These are phyloP conservation scores for Tiliacea citrago DNA, from an alignment of 2,888 invertebrate species.

Conservation along the genomic window DNA sequence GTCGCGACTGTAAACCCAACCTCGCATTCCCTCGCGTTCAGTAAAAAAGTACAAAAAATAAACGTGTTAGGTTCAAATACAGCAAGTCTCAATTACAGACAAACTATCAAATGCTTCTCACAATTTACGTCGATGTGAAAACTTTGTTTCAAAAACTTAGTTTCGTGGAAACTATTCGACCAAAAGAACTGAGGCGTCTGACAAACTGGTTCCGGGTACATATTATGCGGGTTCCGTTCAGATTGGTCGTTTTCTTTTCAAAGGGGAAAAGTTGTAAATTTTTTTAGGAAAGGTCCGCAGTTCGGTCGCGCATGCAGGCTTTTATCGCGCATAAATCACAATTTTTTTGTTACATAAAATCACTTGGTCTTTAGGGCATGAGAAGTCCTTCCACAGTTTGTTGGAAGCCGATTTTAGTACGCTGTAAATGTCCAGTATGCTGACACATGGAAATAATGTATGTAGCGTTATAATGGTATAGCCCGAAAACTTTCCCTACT, in stretches of 20 bases:
- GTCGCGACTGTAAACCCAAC: background rate
- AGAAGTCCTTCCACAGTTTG: conserved; percentile 31
- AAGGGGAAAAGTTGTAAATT: conserved; percentile 55
- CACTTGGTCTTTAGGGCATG: conserved; percentile 28
- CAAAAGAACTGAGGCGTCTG: conserved; percentile 36
- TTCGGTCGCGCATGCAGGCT: conserved; percentile 50
- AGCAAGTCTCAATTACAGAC: conserved; percentile 19
- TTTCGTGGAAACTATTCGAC: conserved; percentile 47
- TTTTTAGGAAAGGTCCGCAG: conserved; percentile 45
- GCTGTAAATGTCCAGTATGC: conserved; percentile 35
- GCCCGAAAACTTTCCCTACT: background rate
- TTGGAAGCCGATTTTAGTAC: conserved; percentile 32
- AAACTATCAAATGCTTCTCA: conserved; percentile 48
- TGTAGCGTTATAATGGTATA: conserved; percentile 6
- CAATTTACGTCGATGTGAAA: conserved; percentile 48
- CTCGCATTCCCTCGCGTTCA: background rate
- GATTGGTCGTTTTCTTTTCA: conserved; percentile 37
- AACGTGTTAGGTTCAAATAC: conserved; percentile 8
- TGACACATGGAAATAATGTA: conserved; percentile 27
- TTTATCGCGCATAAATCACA: conserved; percentile 64
- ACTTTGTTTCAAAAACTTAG: conserved; percentile 38
- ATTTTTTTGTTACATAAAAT: conserved; percentile 50
- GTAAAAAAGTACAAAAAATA: conserved; percentile 8
- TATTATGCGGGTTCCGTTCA: conserved; percentile 41
- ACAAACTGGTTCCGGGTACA: conserved; percentile 43